Conservation (phyloP, 2,797 vertebrate species). For the Prunella strophiata region DNA sequence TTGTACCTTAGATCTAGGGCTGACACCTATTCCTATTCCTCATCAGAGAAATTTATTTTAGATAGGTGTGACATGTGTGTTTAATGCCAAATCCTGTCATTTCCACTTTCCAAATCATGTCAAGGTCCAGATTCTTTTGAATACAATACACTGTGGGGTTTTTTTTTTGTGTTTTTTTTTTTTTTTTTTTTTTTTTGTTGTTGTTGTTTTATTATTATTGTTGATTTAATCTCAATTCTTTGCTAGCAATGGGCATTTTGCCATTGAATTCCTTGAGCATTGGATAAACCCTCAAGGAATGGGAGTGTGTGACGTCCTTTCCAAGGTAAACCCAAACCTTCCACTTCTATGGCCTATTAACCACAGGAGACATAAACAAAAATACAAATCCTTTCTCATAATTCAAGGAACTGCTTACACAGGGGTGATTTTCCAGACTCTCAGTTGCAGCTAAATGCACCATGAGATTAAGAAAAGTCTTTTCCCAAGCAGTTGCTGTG, state of each 20-base stretch:
- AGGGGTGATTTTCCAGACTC: background rate
- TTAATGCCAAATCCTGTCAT: background rate
- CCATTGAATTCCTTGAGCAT: background rate
- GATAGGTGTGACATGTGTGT: background rate
- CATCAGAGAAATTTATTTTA: background rate
- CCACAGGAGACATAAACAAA: constrained; percentile 16
- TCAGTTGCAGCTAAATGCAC: background rate
- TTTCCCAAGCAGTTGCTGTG: background rate
- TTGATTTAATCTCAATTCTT: background rate
- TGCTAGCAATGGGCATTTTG: background rate
- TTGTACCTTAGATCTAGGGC: background rate
- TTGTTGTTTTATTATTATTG: background rate
- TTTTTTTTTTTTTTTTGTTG: background rate
- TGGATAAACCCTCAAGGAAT: background rate
- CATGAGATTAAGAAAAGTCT: constrained; percentile 10
- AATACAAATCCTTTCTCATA: background rate
- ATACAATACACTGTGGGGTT: fast-evolving
- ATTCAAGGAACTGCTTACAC: background rate
- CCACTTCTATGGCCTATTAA: constrained; percentile 20
- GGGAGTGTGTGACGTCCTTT: background rate
- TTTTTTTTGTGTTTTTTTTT: background rate
- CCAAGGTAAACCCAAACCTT: background rate
- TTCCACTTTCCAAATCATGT: background rate
- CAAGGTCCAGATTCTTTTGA: background rate
- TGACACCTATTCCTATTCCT: background rate